Evolutionary conservation across 1,140 invertebrate genomes (phyloP), one percentile per base, ranked within the genome.

Genomic region (Epicauta chinensis): DNA sequence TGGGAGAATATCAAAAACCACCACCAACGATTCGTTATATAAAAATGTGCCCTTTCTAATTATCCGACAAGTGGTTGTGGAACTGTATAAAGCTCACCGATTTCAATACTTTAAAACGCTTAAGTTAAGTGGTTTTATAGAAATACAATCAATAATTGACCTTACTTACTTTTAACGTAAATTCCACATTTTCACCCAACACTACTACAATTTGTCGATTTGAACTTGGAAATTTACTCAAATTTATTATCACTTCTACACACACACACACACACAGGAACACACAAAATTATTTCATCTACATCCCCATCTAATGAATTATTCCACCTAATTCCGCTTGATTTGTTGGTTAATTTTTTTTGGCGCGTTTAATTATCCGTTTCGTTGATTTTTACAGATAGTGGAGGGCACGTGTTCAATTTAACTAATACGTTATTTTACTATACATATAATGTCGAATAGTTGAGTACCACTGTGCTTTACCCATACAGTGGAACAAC

Each of bases 401-500:
- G 3, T n/a, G 6, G 11, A 34, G 12, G 12, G 12, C 10, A 34
- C 10, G 10, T n/a, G 32, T 2, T 12, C 32, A 36, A 29, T 37
- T 32, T 29, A 16, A 14, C n/a, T 12, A 11, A 30, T 35, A 14
- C 30, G 12, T 39, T 11, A 56, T 37, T 56, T 53, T 53, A 61
- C 51, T 56, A 56, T 56, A 53, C n/a, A n/a, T n/a, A n/a, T n/a
- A n/a, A n/a, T n/a, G n/a, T n/a, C n/a, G n/a, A 56, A 53, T 54
- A 35, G 44, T 43, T 51, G 52, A 59, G 50, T 42, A 41, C 50
- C 51, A 56, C 53, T 61, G 61, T 65, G 58, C 60, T 66, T 49
- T 49, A 62, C 23, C 65, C 64, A 65, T 65, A 58, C 67, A 65
- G 59, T 65, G 66, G 58, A 60, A 53, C 55, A 61, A n/a, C 63